phyloP scores from a whole-genome alignment of 1,140 invertebrate species.

The Eumaeus atala region DNA sequence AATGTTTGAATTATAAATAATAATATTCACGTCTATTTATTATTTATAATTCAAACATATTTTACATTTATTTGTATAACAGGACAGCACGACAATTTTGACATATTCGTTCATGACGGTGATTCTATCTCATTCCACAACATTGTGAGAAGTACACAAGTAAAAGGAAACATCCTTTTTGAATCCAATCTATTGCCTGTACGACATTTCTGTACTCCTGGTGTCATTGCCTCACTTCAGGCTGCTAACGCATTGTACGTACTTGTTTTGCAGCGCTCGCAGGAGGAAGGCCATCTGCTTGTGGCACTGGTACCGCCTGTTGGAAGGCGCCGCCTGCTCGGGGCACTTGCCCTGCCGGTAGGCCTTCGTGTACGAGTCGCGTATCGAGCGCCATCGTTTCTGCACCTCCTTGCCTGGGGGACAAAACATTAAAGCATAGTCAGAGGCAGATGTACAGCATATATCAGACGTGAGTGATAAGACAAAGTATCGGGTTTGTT shows the following conservation, averaged over 20 bases:
- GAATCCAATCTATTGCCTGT: background rate
- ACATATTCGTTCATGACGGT: too few relatives aligned
- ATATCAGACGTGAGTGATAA: too few relatives aligned
- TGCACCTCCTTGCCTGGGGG: conserved; percentile 55
- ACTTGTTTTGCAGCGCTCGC: conserved; percentile 57
- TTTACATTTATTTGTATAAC: too few relatives aligned
- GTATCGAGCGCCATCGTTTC: conserved; percentile 61
- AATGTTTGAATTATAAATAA: too few relatives aligned
- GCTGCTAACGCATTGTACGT: conserved; percentile 21
- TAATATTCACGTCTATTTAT: too few relatives aligned
- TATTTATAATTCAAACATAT: too few relatives aligned
- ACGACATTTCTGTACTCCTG: background rate
- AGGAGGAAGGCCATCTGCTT: conserved; percentile 55
- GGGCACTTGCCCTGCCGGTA: conserved; percentile 59
- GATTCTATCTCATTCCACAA: too few relatives aligned
- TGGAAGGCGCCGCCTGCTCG: conserved; percentile 47
- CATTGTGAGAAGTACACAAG: too few relatives aligned
- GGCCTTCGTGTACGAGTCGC: conserved; percentile 62
- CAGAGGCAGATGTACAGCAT: too few relatives aligned
- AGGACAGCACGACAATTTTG: too few relatives aligned
- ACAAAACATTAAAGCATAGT: background rate
- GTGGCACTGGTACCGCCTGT: conserved; percentile 48
- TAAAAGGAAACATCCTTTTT: background rate
- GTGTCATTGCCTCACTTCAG: background rate
- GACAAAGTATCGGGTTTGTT: too few relatives aligned